Evolutionary conservation across 2,113 vertebrate species (phyloP).

Genomic region (Silurus glanis): DNA sequence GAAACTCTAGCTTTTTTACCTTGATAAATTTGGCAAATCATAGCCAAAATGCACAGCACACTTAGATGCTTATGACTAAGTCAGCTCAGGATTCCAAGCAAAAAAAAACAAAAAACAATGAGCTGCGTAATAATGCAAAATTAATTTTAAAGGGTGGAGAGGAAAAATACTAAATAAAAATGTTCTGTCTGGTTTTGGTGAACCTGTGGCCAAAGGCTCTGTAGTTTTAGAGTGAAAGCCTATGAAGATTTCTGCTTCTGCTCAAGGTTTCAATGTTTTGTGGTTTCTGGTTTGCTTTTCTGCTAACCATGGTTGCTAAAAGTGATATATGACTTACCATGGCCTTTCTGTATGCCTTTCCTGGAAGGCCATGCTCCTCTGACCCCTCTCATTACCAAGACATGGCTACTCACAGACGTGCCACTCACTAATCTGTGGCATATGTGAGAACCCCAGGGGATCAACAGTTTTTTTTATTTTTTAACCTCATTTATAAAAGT

Average conservation of each 20-base stretch:
- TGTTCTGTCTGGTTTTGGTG: neutral
- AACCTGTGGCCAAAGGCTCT: neutral
- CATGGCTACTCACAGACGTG: neutral
- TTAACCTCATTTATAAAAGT: neutral
- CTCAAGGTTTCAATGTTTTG: neutral
- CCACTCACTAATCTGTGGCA: neutral
- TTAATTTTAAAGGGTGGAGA: neutral
- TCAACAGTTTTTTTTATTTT: neutral
- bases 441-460: neutral
- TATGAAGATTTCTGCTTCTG: neutral
- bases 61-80: neutral
- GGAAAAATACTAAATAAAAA: neutral
- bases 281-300: neutral
- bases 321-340: neutral
- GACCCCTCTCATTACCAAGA: neutral
- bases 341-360: neutral
- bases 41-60: neutral
- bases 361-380: neutral
- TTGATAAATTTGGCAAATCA: neutral
- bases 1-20: neutral
- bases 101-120: neutral
- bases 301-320: neutral
- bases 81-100: slow-evolving; percentile 12
- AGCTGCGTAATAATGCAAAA: neutral
- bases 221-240: neutral